These are phyloP conservation scores for Graptemys geographica DNA, from an alignment of 2,797 vertebrate genomes.

Conservation along the genomic window DNA sequence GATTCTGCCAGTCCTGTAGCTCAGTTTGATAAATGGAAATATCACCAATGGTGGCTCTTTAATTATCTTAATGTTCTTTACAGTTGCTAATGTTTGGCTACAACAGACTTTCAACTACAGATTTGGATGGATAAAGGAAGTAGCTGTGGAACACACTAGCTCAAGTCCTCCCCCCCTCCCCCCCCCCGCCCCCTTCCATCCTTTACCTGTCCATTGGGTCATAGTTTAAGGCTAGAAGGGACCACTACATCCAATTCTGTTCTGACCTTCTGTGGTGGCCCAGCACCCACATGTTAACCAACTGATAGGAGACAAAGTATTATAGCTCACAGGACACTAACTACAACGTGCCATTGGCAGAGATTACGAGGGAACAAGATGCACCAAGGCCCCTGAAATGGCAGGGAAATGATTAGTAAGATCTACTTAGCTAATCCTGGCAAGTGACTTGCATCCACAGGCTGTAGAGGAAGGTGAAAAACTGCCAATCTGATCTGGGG, in stretches of 20 bases:
- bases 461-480: not conserved
- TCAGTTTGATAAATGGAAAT: constrained; percentile 3
- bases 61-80: not conserved
- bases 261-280: not conserved
- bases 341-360: not conserved
- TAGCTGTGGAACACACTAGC: not conserved
- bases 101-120: not conserved
- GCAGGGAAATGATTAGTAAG: not conserved
- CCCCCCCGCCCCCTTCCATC: no score
- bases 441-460: not conserved
- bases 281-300: not conserved
- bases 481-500: not conserved
- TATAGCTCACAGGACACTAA: not conserved
- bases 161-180: not conserved
- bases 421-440: not conserved
- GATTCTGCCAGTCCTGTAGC: not conserved
- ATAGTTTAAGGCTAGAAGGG: not conserved
- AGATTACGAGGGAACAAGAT: not conserved
- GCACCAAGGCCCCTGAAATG: not conserved
- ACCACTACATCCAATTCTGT: not conserved
- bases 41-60: not conserved
- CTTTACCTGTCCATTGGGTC: not conserved
- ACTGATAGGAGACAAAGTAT: not conserved
- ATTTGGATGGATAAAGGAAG: not conserved
- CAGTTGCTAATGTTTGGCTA: not conserved